Conservation (phyloP, 2,113 vertebrate genomes). For the Scomber scombrus region DNA sequence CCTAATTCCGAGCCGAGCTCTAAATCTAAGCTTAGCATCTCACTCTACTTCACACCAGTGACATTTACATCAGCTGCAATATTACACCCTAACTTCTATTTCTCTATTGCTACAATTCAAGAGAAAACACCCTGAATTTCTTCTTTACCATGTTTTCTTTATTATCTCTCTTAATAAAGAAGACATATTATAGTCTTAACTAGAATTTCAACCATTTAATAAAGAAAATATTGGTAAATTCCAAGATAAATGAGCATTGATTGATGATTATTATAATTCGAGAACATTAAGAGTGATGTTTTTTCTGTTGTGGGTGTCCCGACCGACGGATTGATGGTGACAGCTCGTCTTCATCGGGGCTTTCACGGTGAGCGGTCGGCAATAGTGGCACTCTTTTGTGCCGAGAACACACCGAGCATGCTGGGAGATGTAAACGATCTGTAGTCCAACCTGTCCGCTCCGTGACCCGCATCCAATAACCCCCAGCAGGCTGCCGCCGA, state of each 20-base stretch:
- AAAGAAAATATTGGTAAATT: no score
- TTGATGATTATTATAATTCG: no score
- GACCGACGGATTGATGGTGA: slow-evolving; percentile 32
- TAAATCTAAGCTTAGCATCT: neutral
- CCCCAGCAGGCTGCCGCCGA: slow-evolving; percentile 43
- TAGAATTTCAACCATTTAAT: neutral
- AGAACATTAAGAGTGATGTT: neutral
- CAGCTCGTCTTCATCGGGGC: slow-evolving; percentile 45
- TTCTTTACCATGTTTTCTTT: no score
- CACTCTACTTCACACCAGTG: neutral
- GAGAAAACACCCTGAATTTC: no score
- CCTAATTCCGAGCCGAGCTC: neutral
- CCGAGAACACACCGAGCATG: slow-evolving; percentile 25
- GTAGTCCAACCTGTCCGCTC: slow-evolving; percentile 48
- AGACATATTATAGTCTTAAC: neutral
- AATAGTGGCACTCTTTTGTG: slow-evolving; percentile 30
- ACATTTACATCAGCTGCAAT: neutral
- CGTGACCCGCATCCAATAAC: slow-evolving; percentile 33
- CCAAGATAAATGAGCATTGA: no score
- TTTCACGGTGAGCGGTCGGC: slow-evolving; percentile 1
- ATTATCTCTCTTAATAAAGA: neutral
- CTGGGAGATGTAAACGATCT: slow-evolving; percentile 56
- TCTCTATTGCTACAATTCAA: neutral
- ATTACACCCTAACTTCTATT: neutral
- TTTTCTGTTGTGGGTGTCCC: slow-evolving; percentile 13